Conservation (phyloP, 2,888 invertebrate species). For the Rhagonycha lutea region DNA sequence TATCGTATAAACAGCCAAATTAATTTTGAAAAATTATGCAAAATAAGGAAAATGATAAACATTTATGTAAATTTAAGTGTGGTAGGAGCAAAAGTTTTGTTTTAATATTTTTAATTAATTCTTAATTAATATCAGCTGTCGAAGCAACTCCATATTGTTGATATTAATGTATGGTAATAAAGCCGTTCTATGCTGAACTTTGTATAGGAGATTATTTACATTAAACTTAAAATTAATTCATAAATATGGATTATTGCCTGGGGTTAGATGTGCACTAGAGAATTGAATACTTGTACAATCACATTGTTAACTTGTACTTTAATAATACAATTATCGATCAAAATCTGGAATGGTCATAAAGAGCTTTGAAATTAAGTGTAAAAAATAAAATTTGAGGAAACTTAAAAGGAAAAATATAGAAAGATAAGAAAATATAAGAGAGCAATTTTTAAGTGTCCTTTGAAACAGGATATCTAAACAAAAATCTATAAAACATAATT, state of each 20-base stretch:
- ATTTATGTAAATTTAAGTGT: background rate
- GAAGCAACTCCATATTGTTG: constrained; percentile 33
- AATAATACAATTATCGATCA: background rate
- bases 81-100: background rate
- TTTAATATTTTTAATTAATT: constrained; percentile 31
- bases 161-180: constrained; percentile 42
- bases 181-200: constrained; percentile 36
- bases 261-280: constrained; percentile 4
- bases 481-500: constrained; percentile 38
- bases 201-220: constrained; percentile 47
- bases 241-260: constrained; percentile 48
- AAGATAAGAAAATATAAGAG: background rate
- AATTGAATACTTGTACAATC: constrained; percentile 1
- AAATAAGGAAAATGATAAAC: background rate
- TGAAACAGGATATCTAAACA: constrained; percentile 15
- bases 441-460: background rate
- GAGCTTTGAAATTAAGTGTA: background rate
- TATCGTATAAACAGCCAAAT: background rate
- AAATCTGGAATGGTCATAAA: background rate
- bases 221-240: constrained; percentile 46
- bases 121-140: constrained; percentile 40
- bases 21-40: background rate
- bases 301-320: background rate
- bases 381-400: background rate
- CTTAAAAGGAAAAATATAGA: background rate